A percentile compares a stretch with the other conserved stretches of the same genome.
Conservation (phyloP, 2,888 invertebrate species). For the Apodemia zela region DNA sequence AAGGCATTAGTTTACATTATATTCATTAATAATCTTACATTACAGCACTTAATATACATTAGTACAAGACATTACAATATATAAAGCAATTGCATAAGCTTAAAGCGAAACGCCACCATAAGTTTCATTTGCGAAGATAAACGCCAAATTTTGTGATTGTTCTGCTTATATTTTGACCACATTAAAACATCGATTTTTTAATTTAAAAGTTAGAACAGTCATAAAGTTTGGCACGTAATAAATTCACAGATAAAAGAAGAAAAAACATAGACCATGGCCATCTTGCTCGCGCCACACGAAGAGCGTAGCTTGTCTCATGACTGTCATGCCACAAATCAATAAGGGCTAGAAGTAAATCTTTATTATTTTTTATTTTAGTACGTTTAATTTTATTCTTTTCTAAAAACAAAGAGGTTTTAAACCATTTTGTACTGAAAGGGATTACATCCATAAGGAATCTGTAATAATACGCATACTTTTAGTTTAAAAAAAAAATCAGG, state of each 20-base stretch:
- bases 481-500: no score
- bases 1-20: no score
- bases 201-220: background rate
- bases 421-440: no score
- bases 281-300: slow-evolving; percentile 73
- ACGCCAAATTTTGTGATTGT: background rate
- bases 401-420: background rate
- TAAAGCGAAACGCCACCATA: slow-evolving; percentile 46
- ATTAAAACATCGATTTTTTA: background rate
- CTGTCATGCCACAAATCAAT: slow-evolving; percentile 41
- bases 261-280: slow-evolving; percentile 67
- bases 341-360: background rate
- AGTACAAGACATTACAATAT: background rate
- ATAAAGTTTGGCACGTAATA: slow-evolving; percentile 38
- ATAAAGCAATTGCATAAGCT: slow-evolving; percentile 14
- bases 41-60: background rate
- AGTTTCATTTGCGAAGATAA: slow-evolving; percentile 45
- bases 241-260: slow-evolving; percentile 49
- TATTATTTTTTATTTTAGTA: no score
- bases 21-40: background rate
- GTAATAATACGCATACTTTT: no score
- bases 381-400: background rate
- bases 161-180: background rate
- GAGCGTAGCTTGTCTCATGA: slow-evolving; percentile 50
- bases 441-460: background rate